A percentile compares a stretch with the other conserved stretches of the same genome.
phyloP scores from a whole-genome alignment of 2,888 invertebrate species.

The Cybosia mesomella region DNA sequence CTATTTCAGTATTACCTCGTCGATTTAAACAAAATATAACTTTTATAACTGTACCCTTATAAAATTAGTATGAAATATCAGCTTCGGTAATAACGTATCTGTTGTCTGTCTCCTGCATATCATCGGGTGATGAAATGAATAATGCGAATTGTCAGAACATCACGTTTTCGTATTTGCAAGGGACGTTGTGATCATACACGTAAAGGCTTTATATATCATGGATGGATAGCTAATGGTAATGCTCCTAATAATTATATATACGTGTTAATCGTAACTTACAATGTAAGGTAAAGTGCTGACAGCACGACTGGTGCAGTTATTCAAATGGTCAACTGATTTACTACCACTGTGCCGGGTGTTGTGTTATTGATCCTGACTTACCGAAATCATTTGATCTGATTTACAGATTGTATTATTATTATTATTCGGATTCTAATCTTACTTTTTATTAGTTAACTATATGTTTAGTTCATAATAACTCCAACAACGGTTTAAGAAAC shows the following conservation, averaged over 20 bases:
- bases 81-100: conserved; percentile 20
- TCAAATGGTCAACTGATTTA: no score
- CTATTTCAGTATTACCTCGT: background rate
- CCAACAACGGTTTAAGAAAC: no score
- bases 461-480: no score
- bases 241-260: conserved; percentile 38
- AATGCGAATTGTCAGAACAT: conserved; percentile 48
- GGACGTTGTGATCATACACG: conserved; percentile 31
- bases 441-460: no score
- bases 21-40: conserved; percentile 7
- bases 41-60: conserved; percentile 12
- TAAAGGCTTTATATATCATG: conserved; percentile 37
- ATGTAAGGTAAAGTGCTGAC: background rate
- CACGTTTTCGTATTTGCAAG: conserved; percentile 52
- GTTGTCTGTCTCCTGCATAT: conserved; percentile 25
- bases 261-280: background rate
- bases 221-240: conserved; percentile 38
- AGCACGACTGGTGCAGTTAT: background rate
- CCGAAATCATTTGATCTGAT: no score
- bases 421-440: no score
- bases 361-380: no score
- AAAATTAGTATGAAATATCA: conserved; percentile 26
- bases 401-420: no score
- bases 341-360: no score
- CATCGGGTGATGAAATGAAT: conserved; percentile 49